phyloP scores from a whole-genome alignment of 2,888 invertebrate genomes.

The Parapristionchus giblindavisi region DNA sequence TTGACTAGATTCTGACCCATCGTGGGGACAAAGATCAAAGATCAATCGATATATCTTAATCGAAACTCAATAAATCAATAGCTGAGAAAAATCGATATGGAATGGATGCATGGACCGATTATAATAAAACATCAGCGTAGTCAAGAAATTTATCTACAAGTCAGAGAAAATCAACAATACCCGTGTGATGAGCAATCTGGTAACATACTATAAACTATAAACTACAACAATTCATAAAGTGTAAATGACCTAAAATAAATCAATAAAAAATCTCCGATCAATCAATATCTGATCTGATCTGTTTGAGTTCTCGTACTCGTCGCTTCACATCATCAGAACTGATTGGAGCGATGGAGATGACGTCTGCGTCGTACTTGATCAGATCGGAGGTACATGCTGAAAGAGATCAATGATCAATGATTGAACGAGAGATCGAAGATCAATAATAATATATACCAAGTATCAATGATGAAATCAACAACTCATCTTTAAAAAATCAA shows the following conservation, averaged over 20 bases:
- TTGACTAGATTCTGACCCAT: slow-evolving; percentile 26
- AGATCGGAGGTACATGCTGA: slow-evolving; percentile 43
- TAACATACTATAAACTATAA: too few species aligned
- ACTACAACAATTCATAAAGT: too few species aligned
- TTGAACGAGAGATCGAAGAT: not conserved
- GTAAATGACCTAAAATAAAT: too few species aligned
- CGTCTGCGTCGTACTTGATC: slow-evolving; percentile 46
- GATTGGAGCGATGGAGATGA: slow-evolving; percentile 43
- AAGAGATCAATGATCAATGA: slow-evolving; percentile 16
- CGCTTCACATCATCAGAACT: slow-evolving; percentile 47
- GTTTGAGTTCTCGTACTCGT: slow-evolving; percentile 39
- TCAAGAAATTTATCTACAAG: not conserved
- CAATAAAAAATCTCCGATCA: not conserved
- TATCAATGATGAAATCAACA: not conserved
- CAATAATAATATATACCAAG: not conserved
- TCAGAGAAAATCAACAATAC: slow-evolving; percentile 24
- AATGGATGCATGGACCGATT: not conserved
- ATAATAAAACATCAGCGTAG: not conserved
- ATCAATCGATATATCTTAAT: not conserved
- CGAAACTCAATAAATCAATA: not conserved
- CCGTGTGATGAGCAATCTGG: slow-evolving; percentile 8
- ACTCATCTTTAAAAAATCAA: not conserved
- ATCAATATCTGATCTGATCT: not conserved
- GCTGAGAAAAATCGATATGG: not conserved
- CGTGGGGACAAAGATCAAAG: not conserved